A percentile compares a stretch with the other conserved stretches of the same genome.
Conservation (phyloP, 2,113 vertebrate species). For the Corydoras sp. region DNA sequence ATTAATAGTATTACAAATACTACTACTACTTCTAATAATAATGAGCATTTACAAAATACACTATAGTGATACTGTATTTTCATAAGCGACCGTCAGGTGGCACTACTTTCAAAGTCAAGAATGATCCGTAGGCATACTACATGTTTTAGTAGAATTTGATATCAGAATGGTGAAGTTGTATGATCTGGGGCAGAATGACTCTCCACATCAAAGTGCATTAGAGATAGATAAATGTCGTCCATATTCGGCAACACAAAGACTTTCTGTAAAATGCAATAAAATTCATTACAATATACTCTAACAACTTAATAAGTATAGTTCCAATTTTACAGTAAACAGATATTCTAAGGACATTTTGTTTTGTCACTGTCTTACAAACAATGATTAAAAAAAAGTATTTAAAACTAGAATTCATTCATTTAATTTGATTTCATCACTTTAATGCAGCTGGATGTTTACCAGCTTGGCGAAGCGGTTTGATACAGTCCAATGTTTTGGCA, state of each 20-base stretch:
- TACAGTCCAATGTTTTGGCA: too few relatives aligned
- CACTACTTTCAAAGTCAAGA: conserved; percentile 48
- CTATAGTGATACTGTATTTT: not conserved
- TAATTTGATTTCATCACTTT: too few relatives aligned
- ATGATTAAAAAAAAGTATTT: too few relatives aligned
- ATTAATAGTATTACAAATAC: not conserved
- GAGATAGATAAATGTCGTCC: conserved; percentile 80
- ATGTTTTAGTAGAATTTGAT: conserved; percentile 44
- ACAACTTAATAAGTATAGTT: too few relatives aligned
- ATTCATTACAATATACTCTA: not conserved
- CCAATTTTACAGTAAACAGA: too few relatives aligned
- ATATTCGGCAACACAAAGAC: conserved; percentile 87
- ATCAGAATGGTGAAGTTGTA: too few relatives aligned
- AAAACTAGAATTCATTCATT: too few relatives aligned
- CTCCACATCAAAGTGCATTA: conserved; percentile 72
- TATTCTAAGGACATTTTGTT: too few relatives aligned
- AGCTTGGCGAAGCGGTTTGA: too few relatives aligned
- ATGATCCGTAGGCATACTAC: conserved; percentile 27
- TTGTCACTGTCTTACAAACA: too few relatives aligned
- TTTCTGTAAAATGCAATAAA: conserved; percentile 64
- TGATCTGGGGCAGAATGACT: conserved; percentile 11
- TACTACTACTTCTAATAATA: not conserved
- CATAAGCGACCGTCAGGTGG: conserved; percentile 35
- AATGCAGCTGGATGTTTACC: too few relatives aligned
- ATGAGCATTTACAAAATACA: not conserved